A percentile compares a stretch with the other conserved stretches of the same genome.
These are phyloP conservation scores for Microcebus jonahi DNA, from an alignment of 2,113 vertebrate species.

Conservation along the genomic window DNA sequence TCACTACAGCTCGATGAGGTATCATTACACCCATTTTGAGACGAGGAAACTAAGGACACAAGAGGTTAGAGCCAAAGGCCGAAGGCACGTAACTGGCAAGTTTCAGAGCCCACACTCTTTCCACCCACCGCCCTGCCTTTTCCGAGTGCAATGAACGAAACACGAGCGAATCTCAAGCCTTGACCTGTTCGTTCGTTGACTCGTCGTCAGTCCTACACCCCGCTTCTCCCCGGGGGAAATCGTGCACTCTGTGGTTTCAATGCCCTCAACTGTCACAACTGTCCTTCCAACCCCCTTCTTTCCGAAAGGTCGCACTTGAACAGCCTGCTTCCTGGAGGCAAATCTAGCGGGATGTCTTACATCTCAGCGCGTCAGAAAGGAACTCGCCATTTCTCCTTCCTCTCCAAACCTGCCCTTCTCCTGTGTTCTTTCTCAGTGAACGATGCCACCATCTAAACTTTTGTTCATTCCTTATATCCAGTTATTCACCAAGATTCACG, in stretches of 20 bases:
- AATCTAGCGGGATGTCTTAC: background rate
- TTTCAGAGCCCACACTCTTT: background rate
- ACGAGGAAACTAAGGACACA: background rate
- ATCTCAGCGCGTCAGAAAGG: background rate
- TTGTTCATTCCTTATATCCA: background rate
- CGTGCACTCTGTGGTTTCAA: background rate
- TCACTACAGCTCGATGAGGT: background rate
- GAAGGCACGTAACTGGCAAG: background rate
- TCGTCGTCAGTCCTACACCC: background rate
- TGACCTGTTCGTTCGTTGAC: background rate
- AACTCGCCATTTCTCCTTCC: background rate
- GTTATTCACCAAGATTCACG: background rate
- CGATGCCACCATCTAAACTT: background rate
- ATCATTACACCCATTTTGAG: background rate
- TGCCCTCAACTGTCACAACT: background rate
- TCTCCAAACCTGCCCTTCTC: background rate
- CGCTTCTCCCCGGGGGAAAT: background rate
- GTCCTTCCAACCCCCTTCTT: background rate
- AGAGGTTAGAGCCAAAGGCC: background rate
- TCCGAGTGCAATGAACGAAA: background rate
- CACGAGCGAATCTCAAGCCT: background rate
- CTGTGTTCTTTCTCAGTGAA: background rate
- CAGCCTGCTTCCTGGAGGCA: background rate
- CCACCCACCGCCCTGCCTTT: background rate
- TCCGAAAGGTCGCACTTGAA: background rate